Conservation (phyloP, 2,113 vertebrate species). For the Camelus bactrianus region DNA sequence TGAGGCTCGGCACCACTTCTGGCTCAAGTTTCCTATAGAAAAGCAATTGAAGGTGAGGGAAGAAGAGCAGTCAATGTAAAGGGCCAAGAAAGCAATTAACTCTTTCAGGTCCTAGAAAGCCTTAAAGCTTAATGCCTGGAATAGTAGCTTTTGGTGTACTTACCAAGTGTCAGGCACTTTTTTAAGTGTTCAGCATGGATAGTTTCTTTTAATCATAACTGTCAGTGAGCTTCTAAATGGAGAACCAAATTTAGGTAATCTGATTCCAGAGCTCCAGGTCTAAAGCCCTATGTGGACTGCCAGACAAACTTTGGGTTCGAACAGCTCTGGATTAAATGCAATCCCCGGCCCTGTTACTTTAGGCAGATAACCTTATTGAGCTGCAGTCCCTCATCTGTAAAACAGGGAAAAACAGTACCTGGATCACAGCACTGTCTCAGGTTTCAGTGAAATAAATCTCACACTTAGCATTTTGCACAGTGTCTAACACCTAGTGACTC, state of each 20-base stretch:
- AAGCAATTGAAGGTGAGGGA: conserved; percentile 32
- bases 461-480: not conserved
- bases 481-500: not conserved
- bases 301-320: not conserved
- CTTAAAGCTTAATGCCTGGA: not conserved
- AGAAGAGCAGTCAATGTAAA: conserved; percentile 7
- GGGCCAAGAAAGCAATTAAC: conserved; percentile 61
- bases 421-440: not conserved
- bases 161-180: not conserved
- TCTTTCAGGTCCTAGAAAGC: conserved; percentile 38
- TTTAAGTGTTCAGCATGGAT: not conserved
- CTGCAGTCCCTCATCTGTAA: not conserved
- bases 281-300: not conserved
- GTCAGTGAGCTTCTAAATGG: not conserved
- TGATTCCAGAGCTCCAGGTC: not conserved
- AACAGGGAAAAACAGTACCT: not conserved
- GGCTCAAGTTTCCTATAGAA: conserved; percentile 44
- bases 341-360: not conserved
- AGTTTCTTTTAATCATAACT: not conserved
- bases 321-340: not conserved
- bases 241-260: not conserved
- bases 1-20: conserved; percentile 34
- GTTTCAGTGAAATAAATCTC: not conserved
- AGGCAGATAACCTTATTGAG: not conserved
- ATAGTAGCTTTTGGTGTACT: not conserved